Percentiles rank a stretch among this genome's conserved stretches.
Conservation (phyloP, 2,888 invertebrate genomes). For the Penaeus monodon region DNA sequence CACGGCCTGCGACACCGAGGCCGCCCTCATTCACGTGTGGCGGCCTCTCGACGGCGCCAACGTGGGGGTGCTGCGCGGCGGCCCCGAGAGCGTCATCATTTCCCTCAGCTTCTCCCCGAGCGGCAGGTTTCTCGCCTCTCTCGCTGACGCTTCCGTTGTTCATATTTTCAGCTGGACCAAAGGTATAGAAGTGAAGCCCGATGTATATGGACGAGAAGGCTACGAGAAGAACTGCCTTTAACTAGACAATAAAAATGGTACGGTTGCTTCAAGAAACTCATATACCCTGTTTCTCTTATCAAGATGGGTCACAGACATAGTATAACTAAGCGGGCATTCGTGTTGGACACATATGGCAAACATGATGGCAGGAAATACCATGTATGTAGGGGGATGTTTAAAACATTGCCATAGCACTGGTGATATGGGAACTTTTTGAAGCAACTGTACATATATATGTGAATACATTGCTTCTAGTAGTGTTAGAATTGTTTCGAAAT, state of each 20-base stretch:
- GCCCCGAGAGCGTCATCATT: conserved; percentile 37
- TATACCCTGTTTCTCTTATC: too few relatives aligned
- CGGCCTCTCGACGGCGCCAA: conserved; percentile 43
- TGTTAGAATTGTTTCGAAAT: neutral
- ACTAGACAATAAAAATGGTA: too few relatives aligned
- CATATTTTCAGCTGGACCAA: conserved; percentile 61
- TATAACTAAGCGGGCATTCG: too few relatives aligned
- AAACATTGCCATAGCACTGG: too few relatives aligned
- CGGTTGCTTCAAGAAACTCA: too few relatives aligned
- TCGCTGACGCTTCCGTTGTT: conserved; percentile 49
- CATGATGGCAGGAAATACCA: too few relatives aligned
- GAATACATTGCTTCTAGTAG: neutral
- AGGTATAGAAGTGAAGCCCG: conserved; percentile 27
- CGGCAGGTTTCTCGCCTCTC: conserved; percentile 52
- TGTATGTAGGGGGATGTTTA: too few relatives aligned
- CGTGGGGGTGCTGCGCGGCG: conserved; percentile 51
- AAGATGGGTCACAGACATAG: too few relatives aligned
- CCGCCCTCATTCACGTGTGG: conserved; percentile 59
- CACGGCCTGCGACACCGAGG: conserved; percentile 10
- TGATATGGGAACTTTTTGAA: too few relatives aligned
- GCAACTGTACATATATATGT: neutral
- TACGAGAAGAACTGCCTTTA: too few relatives aligned
- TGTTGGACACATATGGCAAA: too few relatives aligned
- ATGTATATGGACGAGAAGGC: neutral
- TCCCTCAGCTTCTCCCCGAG: conserved; percentile 56